Percentiles rank a stretch among this genome's conserved stretches.
Conservation (phyloP, 2,113 vertebrate species). For the Chelonoidis abingdonii region DNA sequence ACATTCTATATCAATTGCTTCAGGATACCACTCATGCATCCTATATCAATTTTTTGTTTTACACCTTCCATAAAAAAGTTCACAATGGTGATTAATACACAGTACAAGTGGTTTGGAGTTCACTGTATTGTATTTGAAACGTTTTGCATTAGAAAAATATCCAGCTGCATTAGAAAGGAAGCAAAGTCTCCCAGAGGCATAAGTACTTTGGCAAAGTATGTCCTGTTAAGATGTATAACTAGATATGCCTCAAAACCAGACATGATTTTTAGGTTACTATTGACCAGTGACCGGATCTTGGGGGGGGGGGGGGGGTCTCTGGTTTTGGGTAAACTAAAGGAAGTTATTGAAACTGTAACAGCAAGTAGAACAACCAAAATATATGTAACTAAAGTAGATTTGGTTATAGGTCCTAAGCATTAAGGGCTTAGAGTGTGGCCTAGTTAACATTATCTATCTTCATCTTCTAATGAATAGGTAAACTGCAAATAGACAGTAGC, state of each 20-base stretch:
- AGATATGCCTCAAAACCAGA: neutral
- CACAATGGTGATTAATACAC: neutral
- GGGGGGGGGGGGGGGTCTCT: neutral
- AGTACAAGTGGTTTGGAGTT: neutral
- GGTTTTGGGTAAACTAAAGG: neutral
- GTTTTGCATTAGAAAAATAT: neutral
- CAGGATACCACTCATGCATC: neutral
- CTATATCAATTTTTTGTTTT: neutral
- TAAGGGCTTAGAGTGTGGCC: neutral
- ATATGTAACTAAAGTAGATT: neutral
- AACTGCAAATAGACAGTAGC: neutral
- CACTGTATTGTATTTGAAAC: neutral
- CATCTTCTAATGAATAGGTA: too few relatives aligned
- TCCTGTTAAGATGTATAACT: neutral
- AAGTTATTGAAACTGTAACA: neutral
- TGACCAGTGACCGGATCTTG: neutral
- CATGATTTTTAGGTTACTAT: neutral
- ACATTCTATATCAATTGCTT: neutral
- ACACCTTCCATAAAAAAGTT: neutral
- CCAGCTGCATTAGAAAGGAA: neutral
- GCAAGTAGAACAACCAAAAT: too few relatives aligned
- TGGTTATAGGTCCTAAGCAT: neutral
- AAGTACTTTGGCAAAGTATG: neutral
- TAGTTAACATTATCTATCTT: neutral
- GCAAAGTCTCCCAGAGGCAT: neutral